Base-by-base conservation (phyloP, 2,888 invertebrate species). In the Cactoblastis cactorum region DNA sequence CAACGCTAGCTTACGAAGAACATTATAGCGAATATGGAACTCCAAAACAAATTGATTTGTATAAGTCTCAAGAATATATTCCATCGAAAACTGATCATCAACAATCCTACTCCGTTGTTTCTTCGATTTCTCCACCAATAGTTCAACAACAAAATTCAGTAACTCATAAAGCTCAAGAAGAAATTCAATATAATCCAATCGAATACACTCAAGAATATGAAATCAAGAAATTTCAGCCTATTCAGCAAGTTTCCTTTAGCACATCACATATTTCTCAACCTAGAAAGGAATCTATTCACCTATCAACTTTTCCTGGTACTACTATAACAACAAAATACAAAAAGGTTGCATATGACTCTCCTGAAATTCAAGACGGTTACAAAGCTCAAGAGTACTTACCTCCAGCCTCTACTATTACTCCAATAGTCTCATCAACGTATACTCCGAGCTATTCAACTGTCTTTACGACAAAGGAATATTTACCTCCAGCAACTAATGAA, bases 381-480 rank as follows among this genome's bases (percentile, higher is more conserved):
- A 82, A 81, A 57, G 72, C 77, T 14, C 84, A 86, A 63, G 85
- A 87, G 62, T 89, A 88, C 56, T 65, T 88, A 34, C 86, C 80
- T 17, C 85, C 88, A 33, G 77, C 78, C 5, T 75, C 80, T 19
- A 74, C 78, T 1, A 59, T 50, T 9, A 56, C 57, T 45, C 79
- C 76, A 15, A 52, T 71, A 47, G 70, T 76, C 1, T 70, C 73
- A 11, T 71, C 80, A 18, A 82, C 85, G 1, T 82, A 76, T 51
- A 74, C 66, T 56, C 77, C 83, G 18, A 76, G 69, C 33, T 81
- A 77, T 53, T 74, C 77, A 11, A 77, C 79, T 17, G 65, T 62
- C 0, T 64, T 74, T 1, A 69, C 76, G 14, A 69, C 70, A n/a
- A 62, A 59, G 3, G 66, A 71, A 43, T 72, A 72, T 51, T 53